Evolutionary conservation across 1,140 invertebrate genomes (phyloP).

Genomic region (Leptoteleia sp.): DNA sequence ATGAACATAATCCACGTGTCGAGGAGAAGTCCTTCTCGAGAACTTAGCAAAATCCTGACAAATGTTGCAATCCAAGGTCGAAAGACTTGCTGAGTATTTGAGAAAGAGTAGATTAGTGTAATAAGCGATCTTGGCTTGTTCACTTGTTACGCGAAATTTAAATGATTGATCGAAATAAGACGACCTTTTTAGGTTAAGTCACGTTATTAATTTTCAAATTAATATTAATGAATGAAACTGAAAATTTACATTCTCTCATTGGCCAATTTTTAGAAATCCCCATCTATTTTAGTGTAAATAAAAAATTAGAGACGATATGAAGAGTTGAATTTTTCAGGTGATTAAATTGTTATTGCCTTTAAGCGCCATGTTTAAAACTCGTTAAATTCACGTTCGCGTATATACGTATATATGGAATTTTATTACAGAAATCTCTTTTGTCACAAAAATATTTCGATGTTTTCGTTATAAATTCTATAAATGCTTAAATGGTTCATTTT

Average conservation of each 20-base stretch:
- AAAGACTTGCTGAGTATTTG: constrained; percentile 42
- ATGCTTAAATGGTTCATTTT: not conserved
- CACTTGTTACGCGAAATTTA: constrained; percentile 41
- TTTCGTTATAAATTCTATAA: too few relatives aligned
- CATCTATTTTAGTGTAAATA: too few relatives aligned
- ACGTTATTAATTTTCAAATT: not conserved
- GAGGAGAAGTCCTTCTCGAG: constrained; percentile 2
- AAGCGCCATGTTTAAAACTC: not conserved
- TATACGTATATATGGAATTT: too few relatives aligned
- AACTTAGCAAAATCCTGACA: constrained; percentile 51
- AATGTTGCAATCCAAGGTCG: constrained; percentile 34
- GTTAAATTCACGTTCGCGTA: too few relatives aligned
- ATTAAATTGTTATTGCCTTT: too few relatives aligned
- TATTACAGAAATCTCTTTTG: too few relatives aligned
- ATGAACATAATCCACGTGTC: constrained; percentile 35
- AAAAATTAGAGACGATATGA: too few relatives aligned
- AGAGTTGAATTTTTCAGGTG: too few relatives aligned
- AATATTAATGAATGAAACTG: too few relatives aligned
- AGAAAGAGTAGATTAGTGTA: constrained; percentile 25
- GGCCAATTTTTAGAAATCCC: not conserved
- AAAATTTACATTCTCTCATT: too few relatives aligned
- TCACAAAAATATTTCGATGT: too few relatives aligned
- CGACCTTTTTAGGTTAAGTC: not conserved
- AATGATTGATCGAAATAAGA: too few relatives aligned
- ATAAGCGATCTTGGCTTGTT: not conserved